Conservation (phyloP, 92 coral and sea anemone species). For the Isaurus tuberculatus region DNA sequence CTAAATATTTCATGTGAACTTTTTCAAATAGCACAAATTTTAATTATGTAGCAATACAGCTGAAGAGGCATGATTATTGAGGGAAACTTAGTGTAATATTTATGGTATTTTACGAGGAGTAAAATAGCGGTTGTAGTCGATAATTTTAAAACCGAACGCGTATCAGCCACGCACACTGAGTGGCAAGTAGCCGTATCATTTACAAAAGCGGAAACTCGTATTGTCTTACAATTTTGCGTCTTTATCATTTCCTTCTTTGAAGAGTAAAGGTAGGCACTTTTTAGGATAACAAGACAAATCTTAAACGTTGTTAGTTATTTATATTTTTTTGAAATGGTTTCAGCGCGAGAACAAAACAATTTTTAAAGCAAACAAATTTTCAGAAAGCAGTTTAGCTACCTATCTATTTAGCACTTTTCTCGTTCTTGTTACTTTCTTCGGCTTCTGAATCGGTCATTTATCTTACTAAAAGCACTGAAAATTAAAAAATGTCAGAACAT, state of each 20-base stretch:
- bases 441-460: neutral
- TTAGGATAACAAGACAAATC: slow-evolving; percentile 2
- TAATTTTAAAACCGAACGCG: neutral
- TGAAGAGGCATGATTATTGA: slow-evolving; percentile 54
- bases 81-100: slow-evolving; percentile 43
- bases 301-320: neutral
- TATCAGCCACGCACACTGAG: neutral
- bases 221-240: neutral
- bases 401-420: neutral
- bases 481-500: neutral
- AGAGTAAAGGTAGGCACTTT: neutral
- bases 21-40: slow-evolving; percentile 89
- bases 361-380: neutral
- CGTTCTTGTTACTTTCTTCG: neutral
- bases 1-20: slow-evolving; percentile 93
- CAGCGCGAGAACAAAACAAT: neutral
- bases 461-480: neutral
- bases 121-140: slow-evolving; percentile 26
- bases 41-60: slow-evolving; percentile 86
- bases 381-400: neutral
- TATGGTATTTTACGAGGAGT: slow-evolving; percentile 39
- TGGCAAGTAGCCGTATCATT: slow-evolving; percentile 8
- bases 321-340: neutral
- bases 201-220: neutral
- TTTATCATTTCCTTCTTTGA: slow-evolving; percentile 2